Evolutionary conservation across 2,888 invertebrate genomes (phyloP).

Genomic region (Parnassius mnemosyne): DNA sequence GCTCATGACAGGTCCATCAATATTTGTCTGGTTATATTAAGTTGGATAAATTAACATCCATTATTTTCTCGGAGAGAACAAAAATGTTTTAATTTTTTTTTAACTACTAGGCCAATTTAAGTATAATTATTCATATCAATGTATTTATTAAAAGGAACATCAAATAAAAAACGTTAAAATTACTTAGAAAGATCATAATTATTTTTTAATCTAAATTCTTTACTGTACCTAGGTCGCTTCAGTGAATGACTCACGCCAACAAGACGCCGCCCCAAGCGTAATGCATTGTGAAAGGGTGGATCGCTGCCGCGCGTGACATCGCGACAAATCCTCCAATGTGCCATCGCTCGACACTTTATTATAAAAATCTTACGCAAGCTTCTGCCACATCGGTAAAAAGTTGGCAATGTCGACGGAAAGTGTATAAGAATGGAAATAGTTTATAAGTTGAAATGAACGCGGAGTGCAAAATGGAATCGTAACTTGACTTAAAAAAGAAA

Average conservation of each 20-base stretch:
- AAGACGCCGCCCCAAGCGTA: constrained; percentile 40
- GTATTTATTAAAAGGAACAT: no score
- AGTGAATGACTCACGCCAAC: constrained; percentile 26
- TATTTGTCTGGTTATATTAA: no score
- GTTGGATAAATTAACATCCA: no score
- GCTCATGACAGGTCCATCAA: no score
- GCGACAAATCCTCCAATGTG: constrained; percentile 41
- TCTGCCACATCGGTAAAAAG: constrained; percentile 1
- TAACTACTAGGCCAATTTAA: no score
- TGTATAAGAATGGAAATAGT: not conserved
- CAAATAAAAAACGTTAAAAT: no score
- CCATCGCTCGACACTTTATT: constrained; percentile 32
- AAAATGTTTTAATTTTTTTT: no score
- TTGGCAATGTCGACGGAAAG: not conserved
- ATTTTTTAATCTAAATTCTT: no score
- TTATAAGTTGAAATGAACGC: not conserved
- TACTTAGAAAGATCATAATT: no score
- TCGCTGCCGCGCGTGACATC: constrained; percentile 50
- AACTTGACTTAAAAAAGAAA: not conserved
- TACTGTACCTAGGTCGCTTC: constrained; percentile 28
- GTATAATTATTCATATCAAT: no score
- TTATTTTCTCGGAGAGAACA: no score
- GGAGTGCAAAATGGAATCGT: not conserved
- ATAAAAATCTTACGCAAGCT: constrained; percentile 23
- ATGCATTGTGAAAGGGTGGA: constrained; percentile 66